Percentiles rank a stretch among this genome's conserved stretches.
Evolutionary conservation across 1,140 invertebrate species (phyloP).

Genomic region (Latrodectus geometricus): DNA sequence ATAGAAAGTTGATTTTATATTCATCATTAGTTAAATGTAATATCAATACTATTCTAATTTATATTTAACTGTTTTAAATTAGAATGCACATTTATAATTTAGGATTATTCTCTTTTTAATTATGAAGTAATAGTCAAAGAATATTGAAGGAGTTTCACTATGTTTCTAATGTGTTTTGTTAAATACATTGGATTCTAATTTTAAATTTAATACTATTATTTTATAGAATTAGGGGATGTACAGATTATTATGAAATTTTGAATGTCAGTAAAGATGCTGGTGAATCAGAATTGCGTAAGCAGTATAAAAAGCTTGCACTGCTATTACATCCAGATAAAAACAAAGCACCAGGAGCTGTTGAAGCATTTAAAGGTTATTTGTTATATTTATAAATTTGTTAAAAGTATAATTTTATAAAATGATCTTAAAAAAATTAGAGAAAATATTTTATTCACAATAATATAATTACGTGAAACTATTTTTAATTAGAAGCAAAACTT

Average conservation of each 20-base stretch:
- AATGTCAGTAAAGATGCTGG: conserved; percentile 90
- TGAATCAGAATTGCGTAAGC: conserved; percentile 95
- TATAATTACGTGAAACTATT: no score
- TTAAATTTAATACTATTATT: background rate
- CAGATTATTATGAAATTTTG: conserved; percentile 98
- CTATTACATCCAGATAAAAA: conserved; percentile 99
- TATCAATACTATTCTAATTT: no score
- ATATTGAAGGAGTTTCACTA: background rate
- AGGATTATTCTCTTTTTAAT: no score
- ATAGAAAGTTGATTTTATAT: no score
- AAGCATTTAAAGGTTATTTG: conserved; percentile 93
- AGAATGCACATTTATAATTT: no score
- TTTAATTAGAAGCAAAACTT: no score
- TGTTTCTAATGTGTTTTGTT: background rate
- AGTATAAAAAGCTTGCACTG: conserved; percentile 95
- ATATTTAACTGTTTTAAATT: no score
- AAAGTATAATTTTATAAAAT: background rate
- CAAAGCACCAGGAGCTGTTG: conserved; percentile 92
- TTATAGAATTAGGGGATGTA: conserved; percentile 80
- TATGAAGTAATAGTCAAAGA: background rate
- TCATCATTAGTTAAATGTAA: no score
- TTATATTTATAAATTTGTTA: background rate
- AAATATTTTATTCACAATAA: no score
- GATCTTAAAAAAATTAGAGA: background rate
- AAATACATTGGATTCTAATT: background rate